phyloP scores from a whole-genome alignment of 35 echinoderm and acorn worm species.

The Anneissia japonica region DNA sequence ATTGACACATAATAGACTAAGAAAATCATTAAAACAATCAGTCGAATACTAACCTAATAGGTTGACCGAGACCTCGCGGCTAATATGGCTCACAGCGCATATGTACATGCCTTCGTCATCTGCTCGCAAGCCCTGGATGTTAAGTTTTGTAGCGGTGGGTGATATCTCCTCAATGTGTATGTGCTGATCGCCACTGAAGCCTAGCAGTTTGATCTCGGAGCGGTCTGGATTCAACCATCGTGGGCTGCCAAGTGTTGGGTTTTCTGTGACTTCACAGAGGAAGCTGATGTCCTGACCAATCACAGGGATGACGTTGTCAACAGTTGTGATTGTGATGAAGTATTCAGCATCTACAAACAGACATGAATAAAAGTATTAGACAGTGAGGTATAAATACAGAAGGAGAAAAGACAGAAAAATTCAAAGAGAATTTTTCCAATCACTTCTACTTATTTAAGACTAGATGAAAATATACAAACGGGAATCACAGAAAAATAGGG shows the following conservation, averaged over 20 bases:
- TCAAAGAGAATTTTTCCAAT: no score
- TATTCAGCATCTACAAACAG: background rate
- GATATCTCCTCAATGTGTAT: slow-evolving; percentile 38
- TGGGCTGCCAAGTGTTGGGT: slow-evolving; percentile 43
- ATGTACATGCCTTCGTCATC: slow-evolving; percentile 75
- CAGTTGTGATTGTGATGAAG: slow-evolving; percentile 43
- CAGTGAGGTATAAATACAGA: no score
- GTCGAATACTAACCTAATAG: background rate
- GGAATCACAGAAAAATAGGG: no score
- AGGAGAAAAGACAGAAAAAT: no score
- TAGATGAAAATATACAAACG: no score
- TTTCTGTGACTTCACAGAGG: slow-evolving; percentile 45
- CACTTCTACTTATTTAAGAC: no score
- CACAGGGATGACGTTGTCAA: slow-evolving; percentile 30
- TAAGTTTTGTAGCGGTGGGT: slow-evolving; percentile 56
- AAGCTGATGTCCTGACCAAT: slow-evolving; percentile 51
- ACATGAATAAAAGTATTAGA: no score
- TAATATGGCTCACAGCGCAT: slow-evolving; percentile 50
- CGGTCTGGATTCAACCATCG: slow-evolving; percentile 53
- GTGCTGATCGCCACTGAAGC: slow-evolving; percentile 2
- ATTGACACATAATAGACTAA: no score
- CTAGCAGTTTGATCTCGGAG: slow-evolving; percentile 6
- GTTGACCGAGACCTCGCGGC: background rate
- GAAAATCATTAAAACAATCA: no score
- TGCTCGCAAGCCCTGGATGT: slow-evolving; percentile 41